Conservation (phyloP, 2,888 invertebrate species). For the Campoletis raptor region DNA sequence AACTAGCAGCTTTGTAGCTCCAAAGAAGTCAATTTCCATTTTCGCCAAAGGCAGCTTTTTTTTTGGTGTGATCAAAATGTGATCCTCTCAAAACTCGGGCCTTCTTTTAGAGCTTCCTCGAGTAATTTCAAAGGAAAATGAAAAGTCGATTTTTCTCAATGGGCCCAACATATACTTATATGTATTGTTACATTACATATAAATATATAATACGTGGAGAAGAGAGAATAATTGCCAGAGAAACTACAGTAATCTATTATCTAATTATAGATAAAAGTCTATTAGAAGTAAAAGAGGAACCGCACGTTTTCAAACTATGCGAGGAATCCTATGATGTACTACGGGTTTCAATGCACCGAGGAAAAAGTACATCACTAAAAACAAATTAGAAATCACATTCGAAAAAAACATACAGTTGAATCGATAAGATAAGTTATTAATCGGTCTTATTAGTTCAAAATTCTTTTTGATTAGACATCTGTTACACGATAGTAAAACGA, state of each 20-base stretch:
- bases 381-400: neutral
- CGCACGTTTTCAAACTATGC: neutral
- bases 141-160: conserved; percentile 11
- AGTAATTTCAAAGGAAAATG: neutral
- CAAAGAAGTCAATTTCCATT: conserved; percentile 4
- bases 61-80: neutral
- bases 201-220: conserved; percentile 1
- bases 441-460: neutral
- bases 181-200: neutral
- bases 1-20: neutral
- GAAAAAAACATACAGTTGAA: neutral
- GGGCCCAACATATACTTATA: neutral
- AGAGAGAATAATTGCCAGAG: conserved; percentile 27
- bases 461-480: neutral
- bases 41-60: neutral
- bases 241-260: neutral
- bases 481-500: neutral
- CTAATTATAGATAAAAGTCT: conserved; percentile 11
- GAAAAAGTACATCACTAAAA: neutral
- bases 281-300: neutral
- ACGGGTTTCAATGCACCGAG: neutral
- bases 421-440: neutral
- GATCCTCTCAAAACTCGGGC: neutral
- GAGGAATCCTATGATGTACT: neutral
- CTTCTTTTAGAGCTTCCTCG: neutral